A percentile compares a stretch with the other conserved stretches of the same genome.
Evolutionary conservation across 1,140 invertebrate genomes (phyloP).

Genomic region (Phortica variegata): DNA sequence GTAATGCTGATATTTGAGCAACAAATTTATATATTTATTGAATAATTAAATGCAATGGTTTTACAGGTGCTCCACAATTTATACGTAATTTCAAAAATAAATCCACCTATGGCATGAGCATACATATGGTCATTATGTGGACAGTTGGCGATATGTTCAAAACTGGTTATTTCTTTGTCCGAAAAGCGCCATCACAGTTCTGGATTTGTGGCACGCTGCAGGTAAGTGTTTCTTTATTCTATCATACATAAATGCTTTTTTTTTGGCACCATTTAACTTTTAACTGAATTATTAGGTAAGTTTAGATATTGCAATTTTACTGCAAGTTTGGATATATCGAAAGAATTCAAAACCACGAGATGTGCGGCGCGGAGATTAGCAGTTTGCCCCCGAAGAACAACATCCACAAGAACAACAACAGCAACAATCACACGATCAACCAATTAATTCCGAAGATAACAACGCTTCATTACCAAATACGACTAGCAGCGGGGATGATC

Average conservation of each 20-base stretch:
- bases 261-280: not conserved
- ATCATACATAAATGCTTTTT: not conserved
- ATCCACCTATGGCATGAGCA: constrained; percentile 74
- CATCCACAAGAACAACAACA: constrained; percentile 37
- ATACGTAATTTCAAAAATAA: constrained; percentile 77
- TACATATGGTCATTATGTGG: constrained; percentile 97
- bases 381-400: constrained; percentile 60
- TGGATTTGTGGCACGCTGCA: constrained; percentile 93
- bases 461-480: constrained; percentile 43
- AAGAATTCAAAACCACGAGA: constrained; percentile 64
- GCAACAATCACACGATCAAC: constrained; percentile 14
- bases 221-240: constrained; percentile 60
- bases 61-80: constrained; percentile 78
- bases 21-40: not conserved
- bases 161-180: constrained; percentile 91
- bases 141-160: constrained; percentile 94
- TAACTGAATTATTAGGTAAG: constrained; percentile 34
- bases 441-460: constrained; percentile 43
- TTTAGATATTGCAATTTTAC: constrained; percentile 59
- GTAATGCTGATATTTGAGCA: constrained; percentile 41
- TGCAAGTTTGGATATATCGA: constrained; percentile 67
- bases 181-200: constrained; percentile 91
- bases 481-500: constrained; percentile 47
- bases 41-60: no score
- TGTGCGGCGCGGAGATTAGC: constrained; percentile 67